phyloP scores from a whole-genome alignment of 30 jellyfish, hydroid and myxozoan genomes.

The Chrysaora quinquecirrha region DNA sequence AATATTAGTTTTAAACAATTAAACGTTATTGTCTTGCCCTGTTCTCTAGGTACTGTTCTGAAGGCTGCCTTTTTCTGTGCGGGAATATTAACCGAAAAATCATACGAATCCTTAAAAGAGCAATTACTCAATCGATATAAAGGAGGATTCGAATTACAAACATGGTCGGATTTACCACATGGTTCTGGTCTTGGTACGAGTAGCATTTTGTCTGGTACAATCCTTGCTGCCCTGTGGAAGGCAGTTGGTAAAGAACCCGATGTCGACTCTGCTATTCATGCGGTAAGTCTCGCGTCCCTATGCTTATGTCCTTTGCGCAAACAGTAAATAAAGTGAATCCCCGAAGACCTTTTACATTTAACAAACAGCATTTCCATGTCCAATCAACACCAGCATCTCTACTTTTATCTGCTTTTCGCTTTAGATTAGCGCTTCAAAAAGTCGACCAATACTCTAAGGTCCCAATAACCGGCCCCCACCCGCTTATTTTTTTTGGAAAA shows the following conservation, averaged over 20 bases:
- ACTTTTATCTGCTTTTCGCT: too few relatives aligned
- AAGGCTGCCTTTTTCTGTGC: constrained; percentile 96
- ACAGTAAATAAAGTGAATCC: too few relatives aligned
- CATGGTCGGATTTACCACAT: constrained; percentile 97
- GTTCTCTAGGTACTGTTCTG: constrained; percentile 82
- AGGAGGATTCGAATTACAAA: constrained; percentile 91
- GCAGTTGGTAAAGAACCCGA: constrained; percentile 85
- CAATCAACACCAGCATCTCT: too few relatives aligned
- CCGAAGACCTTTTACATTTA: too few relatives aligned
- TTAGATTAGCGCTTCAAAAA: too few relatives aligned
- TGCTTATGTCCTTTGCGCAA: too few relatives aligned
- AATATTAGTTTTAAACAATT: too few relatives aligned
- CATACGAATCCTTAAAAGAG: constrained; percentile 54
- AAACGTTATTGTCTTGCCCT: too few relatives aligned
- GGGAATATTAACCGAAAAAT: constrained; percentile 53
- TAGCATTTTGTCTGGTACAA: constrained; percentile 92
- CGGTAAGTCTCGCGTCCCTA: constrained; percentile 88
- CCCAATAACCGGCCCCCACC: too few relatives aligned
- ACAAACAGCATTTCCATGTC: too few relatives aligned
- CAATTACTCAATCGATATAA: constrained; percentile 54
- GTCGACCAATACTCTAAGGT: too few relatives aligned
- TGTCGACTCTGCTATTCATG: constrained; percentile 83
- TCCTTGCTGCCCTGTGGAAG: constrained; percentile 93
- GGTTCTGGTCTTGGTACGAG: constrained; percentile 99
- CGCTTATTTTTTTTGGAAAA: too few relatives aligned